Percentiles rank a stretch among this genome's conserved stretches.
Conservation (phyloP, 2,113 vertebrate species). For the Rhabdomys dilectus region DNA sequence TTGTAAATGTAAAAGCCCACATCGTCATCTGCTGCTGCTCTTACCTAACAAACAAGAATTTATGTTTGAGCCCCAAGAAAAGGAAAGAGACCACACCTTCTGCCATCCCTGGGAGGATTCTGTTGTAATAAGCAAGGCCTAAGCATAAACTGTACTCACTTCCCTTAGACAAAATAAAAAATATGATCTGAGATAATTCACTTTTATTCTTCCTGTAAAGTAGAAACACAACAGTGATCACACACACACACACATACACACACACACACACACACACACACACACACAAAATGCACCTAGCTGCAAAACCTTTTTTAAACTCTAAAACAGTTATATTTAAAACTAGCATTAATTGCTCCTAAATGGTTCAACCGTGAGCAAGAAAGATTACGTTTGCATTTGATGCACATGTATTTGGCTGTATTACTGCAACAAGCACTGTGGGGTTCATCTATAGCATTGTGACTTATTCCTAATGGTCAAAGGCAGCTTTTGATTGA, state of each 20-base stretch:
- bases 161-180: slow-evolving; percentile 54
- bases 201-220: slow-evolving; percentile 74
- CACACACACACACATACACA: background rate
- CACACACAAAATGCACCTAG: slow-evolving; percentile 32
- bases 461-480: background rate
- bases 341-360: slow-evolving; percentile 67
- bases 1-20: background rate
- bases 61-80: slow-evolving; percentile 42
- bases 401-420: slow-evolving; percentile 26
- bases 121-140: slow-evolving; percentile 45
- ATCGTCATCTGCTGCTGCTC: slow-evolving; percentile 17
- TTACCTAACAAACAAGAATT: slow-evolving; percentile 53
- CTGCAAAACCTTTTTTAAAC: slow-evolving; percentile 56
- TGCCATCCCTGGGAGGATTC: slow-evolving; percentile 41
- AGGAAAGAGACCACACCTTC: slow-evolving; percentile 42
- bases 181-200: slow-evolving; percentile 56
- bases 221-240: slow-evolving; percentile 55
- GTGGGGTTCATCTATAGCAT: background rate
- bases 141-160: slow-evolving; percentile 32
- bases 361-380: slow-evolving; percentile 41
- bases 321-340: slow-evolving; percentile 72
- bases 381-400: slow-evolving; percentile 34
- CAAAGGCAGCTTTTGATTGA: slow-evolving; percentile 31
- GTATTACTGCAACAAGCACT: background rate
- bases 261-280: background rate